phyloP scores from a whole-genome alignment of 2,113 vertebrate species.

The Helogale parvula region DNA sequence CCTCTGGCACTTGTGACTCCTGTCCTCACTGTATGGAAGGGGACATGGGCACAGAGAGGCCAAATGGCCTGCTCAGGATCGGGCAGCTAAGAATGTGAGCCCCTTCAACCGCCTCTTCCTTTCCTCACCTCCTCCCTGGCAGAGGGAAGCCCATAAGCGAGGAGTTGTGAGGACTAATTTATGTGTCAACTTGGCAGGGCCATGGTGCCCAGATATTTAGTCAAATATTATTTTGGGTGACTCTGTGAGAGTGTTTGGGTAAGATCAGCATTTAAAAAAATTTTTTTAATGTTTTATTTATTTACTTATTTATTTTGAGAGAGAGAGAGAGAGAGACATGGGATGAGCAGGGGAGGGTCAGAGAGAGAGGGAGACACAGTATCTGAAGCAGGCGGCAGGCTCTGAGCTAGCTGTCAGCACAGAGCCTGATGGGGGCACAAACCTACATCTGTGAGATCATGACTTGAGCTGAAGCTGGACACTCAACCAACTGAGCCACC shows the following conservation, averaged over 20 bases:
- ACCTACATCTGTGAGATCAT: no score
- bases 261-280: not conserved
- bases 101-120: fast-evolving
- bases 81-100: not conserved
- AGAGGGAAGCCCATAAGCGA: not conserved
- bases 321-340: no score
- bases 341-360: no score
- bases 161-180: not conserved
- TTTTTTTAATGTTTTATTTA: no score
- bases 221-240: not conserved
- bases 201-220: not conserved
- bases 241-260: not conserved
- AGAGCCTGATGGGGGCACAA: no score
- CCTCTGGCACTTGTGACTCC: not conserved
- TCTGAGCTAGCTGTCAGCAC: no score
- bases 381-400: no score
- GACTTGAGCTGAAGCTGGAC: no score
- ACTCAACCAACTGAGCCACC: no score
- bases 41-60: not conserved
- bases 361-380: no score
- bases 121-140: not conserved
- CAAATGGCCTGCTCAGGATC: not conserved
- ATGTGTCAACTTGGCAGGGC: not conserved
- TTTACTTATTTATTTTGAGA: no score
- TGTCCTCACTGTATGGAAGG: not conserved